Conservation (phyloP, 2,797 vertebrate species). For the Naso thynnoides region DNA sequence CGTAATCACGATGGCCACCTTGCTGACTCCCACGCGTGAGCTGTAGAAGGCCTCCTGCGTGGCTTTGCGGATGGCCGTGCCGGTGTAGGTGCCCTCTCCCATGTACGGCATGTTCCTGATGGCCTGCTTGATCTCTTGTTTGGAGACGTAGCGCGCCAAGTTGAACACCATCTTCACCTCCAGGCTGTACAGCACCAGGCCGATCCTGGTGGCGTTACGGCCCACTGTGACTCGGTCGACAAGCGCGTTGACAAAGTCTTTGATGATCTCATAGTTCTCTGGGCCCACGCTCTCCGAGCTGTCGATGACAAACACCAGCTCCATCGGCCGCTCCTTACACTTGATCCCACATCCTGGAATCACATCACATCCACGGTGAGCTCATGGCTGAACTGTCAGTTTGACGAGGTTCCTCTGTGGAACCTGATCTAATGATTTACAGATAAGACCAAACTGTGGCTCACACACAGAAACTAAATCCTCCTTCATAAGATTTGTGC, state of each 20-base stretch:
- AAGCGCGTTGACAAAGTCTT: constrained; percentile 90
- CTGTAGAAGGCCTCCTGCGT: constrained; percentile 91
- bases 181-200: constrained; percentile 91
- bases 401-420: constrained; percentile 30
- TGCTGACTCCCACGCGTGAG: constrained; percentile 88
- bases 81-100: constrained; percentile 93
- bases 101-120: constrained; percentile 90
- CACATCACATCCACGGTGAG: constrained; percentile 58
- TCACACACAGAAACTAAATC: constrained; percentile 27
- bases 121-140: constrained; percentile 89
- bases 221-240: constrained; percentile 92
- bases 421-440: constrained; percentile 47
- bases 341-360: constrained; percentile 91
- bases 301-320: constrained; percentile 95
- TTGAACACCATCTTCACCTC: constrained; percentile 90
- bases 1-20: constrained; percentile 92
- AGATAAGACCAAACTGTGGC: constrained; percentile 45
- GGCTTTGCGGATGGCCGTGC: constrained; percentile 91
- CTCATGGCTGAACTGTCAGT: constrained; percentile 37
- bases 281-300: constrained; percentile 95
- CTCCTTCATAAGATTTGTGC: constrained; percentile 13
- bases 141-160: constrained; percentile 84
- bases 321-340: constrained; percentile 94
- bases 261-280: constrained; percentile 94
- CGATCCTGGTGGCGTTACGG: constrained; percentile 91